Evolutionary conservation across 2,888 invertebrate genomes (phyloP).

Genomic region (Saturnia pavonia): DNA sequence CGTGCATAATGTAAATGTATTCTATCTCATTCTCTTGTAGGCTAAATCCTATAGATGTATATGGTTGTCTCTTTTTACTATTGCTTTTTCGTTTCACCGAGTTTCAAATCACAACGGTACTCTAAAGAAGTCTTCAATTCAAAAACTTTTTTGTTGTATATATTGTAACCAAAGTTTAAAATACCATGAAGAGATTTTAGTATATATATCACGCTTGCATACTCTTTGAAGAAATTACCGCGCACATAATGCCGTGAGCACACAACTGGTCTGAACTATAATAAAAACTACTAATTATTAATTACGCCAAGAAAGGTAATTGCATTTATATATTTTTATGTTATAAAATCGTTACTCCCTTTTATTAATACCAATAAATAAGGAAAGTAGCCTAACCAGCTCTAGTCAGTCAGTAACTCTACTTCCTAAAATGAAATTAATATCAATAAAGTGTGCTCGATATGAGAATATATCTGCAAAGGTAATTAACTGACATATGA

Average conservation of each 20-base stretch:
- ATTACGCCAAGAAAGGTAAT: background rate
- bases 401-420: no score
- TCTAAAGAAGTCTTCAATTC: no score
- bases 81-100: no score
- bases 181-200: background rate
- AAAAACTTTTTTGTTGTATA: background rate
- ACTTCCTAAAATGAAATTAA: background rate
- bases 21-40: no score
- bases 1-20: no score
- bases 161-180: background rate
- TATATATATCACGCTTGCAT: background rate
- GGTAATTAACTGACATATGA: constrained; percentile 1
- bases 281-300: background rate
- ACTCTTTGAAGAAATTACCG: background rate
- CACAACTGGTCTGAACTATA: no score
- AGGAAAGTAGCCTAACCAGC: background rate
- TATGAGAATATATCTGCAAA: background rate
- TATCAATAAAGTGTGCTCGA: background rate
- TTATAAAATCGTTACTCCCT: no score
- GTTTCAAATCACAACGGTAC: no score
- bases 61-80: no score
- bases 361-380: background rate
- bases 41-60: no score
- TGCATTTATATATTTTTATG: background rate
- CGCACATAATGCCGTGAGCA: no score